These are phyloP conservation scores for Nymphalis io DNA, from an alignment of 1,140 invertebrate genomes.

Conservation along the genomic window DNA sequence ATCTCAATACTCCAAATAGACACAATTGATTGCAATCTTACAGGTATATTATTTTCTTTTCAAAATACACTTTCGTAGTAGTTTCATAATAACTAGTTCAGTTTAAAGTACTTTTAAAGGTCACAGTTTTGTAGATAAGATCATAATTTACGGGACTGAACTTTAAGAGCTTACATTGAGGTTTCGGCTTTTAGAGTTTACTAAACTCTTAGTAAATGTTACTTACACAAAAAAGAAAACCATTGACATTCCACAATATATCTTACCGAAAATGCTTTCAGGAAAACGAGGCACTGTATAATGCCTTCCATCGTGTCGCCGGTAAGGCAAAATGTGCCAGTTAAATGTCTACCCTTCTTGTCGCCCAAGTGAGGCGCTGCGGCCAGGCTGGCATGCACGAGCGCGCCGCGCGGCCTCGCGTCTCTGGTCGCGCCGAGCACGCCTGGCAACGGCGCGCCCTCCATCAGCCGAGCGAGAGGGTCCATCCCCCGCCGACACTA, in stretches of 20 bases:
- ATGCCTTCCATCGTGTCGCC: constrained; percentile 96
- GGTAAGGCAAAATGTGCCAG: constrained; percentile 92
- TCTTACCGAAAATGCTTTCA: constrained; percentile 95
- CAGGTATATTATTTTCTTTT: neutral
- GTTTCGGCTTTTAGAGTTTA: neutral
- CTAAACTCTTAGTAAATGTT: no score
- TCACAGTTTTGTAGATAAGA: no score
- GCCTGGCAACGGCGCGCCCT: constrained; percentile 84
- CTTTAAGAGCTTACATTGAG: neutral
- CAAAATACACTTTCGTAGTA: no score
- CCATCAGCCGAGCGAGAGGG: constrained; percentile 88
- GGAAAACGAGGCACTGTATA: constrained; percentile 94
- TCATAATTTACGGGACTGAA: no score
- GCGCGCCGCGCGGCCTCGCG: constrained; percentile 83
- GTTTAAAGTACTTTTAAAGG: no score
- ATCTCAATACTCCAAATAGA: neutral
- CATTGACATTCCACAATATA: neutral
- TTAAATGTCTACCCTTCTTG: constrained; percentile 88
- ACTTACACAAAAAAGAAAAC: neutral
- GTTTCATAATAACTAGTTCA: no score
- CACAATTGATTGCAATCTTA: neutral
- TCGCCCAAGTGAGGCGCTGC: constrained; percentile 85
- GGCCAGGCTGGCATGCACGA: constrained; percentile 88
- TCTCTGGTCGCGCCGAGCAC: constrained; percentile 82
- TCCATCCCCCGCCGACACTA: constrained; percentile 82